Conservation (phyloP, 2,113 vertebrate genomes). For the Cavia aperea region DNA sequence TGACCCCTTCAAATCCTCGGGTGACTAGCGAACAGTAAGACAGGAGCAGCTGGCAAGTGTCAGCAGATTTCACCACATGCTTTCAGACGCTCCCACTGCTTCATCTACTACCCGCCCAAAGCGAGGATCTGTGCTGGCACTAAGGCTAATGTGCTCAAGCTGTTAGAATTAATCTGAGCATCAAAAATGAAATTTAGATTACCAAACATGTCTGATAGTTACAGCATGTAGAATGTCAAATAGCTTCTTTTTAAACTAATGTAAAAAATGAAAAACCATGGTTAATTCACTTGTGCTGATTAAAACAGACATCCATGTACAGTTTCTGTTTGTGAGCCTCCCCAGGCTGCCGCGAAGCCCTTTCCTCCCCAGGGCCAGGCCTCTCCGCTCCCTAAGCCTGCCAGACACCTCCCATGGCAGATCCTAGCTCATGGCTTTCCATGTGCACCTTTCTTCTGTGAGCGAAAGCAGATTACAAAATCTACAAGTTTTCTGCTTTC, state of each 20-base stretch:
- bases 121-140: slow-evolving; percentile 51
- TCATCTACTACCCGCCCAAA: slow-evolving; percentile 14
- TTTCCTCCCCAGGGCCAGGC: slow-evolving; percentile 23
- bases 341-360: not conserved
- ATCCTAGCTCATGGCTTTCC: slow-evolving; percentile 29
- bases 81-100: slow-evolving; percentile 31
- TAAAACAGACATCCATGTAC: not conserved
- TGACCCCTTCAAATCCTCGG: not conserved
- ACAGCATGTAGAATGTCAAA: slow-evolving; percentile 42
- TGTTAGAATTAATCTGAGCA: slow-evolving; percentile 66
- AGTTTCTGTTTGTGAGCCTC: not conserved
- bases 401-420: slow-evolving; percentile 29
- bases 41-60: not conserved
- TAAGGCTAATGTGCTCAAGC: slow-evolving; percentile 47
- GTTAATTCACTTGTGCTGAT: slow-evolving; percentile 33
- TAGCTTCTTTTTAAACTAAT: slow-evolving; percentile 33
- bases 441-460: not conserved
- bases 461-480: slow-evolving; percentile 34
- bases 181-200: slow-evolving; percentile 62
- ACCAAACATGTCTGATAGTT: slow-evolving; percentile 57
- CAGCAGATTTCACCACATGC: slow-evolving; percentile 33
- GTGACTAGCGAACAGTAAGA: slow-evolving; percentile 22
- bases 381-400: slow-evolving; percentile 31
- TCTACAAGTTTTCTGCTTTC: slow-evolving; percentile 55
- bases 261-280: slow-evolving; percentile 14